Base-by-base conservation (phyloP, 2,113 vertebrate species). In the Telmatochromis brachygnathus region DNA sequence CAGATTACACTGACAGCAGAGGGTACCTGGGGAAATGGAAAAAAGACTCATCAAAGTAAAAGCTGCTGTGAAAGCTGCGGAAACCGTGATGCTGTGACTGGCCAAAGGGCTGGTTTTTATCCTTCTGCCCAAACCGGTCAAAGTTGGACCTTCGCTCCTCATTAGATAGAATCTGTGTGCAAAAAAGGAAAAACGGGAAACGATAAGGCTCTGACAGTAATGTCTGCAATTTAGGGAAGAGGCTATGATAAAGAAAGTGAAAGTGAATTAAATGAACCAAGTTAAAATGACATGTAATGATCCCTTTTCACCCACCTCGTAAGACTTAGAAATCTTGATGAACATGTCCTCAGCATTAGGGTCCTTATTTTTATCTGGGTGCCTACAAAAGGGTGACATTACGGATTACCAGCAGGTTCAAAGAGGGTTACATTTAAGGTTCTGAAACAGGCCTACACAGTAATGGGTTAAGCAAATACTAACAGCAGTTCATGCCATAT, bases 331-430 rank as follows among this genome's bases (percentile, higher is more conserved):
- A 60, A 99, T 96, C 93, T 98, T 98, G 90, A 99, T 99, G 93
- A 99, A 99, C 95, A 94, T 98, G 92, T 99, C 98, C 91, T 98
- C 97, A 17, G 99, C 98, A 60, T 96, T 97, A 0, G 98, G 98
- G 90, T 98, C 97, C 94, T 97, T 99, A 94, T 99, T 99, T 95
- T 99, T 99, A 93, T 99, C 99, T 28, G 99, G 99, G 87, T 99
- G 99, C 99, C 99, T 99, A 42, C 21, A 91, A 65, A 54, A 73
- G 75, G 3, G 51, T 37, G 4, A 26, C 56, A 91, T 2, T 8
- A 68, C 4, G 14, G 14, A 39, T 81, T 13, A 84, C 23, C n/a
- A 15, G 5, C 19, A 19, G 33, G 9, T 33, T 23, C n/a, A 77
- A 3, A 23, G 11, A 47, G 8, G 30, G 6, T 85, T 51, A n/a